Base-by-base conservation (phyloP, 1,140 invertebrate species). In the Eubasilissa regina region DNA sequence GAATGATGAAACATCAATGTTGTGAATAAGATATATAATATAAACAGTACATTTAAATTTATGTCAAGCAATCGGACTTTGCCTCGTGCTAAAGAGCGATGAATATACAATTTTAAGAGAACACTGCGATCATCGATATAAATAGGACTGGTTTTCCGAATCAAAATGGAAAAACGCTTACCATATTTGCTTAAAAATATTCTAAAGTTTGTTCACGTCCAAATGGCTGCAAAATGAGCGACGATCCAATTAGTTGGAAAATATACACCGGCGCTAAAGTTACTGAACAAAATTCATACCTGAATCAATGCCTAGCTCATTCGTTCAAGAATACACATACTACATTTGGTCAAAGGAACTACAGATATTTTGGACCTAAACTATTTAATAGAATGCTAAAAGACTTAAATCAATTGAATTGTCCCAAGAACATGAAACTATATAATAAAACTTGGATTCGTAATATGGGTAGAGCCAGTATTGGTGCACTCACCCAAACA, bases 151-250 rank as follows among this genome's bases (percentile, higher is more conserved):
- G 60, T 64, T 64, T 64, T 15, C 17, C 55, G 55, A 58, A 21
- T 21, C 60, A 9, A 64, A 64, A 64, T 64, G 60, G 60, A 21
- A 64, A 21, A 25, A 64, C 13, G 60, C 58, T 64, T 25, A 12
- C 60, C 25, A 64, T 64, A 64, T 64, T 64, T 64, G 60, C 60
- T 64, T 43, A 25, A 64, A 64, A 64, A 64, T 64, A 3, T 64
- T 64, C 9, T 64, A 7, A 25, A 64, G 60, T 64, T 43, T 64
- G 13, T 64, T 25, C 60, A 44, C 60, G 60, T 64, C n/a, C 35
- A 12, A 25, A 44, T 21, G 8, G 21, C 12, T 15, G 55, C 12
- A 15, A 58, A 58, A 19, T 21, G 17, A 58, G 17, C 21, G 21
- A 58, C 55, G 55, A 58, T 58, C 55, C 10, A 58, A 58, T 58